These are phyloP conservation scores for Euthynnus affinis DNA, from an alignment of 2,797 vertebrate genomes.

Conservation along the genomic window DNA sequence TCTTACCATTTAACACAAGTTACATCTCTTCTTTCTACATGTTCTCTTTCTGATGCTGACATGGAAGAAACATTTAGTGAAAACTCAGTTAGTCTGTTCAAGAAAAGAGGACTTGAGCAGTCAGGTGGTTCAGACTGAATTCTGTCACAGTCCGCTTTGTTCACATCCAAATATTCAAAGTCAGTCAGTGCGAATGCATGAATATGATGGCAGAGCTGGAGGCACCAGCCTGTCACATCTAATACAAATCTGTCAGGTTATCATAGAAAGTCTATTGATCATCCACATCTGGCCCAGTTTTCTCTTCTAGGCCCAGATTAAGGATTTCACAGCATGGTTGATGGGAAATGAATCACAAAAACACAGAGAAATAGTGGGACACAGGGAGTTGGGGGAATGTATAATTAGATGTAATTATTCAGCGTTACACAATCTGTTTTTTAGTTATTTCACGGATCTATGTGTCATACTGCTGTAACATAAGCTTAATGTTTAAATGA, in stretches of 20 bases:
- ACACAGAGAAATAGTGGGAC: constrained; percentile 37
- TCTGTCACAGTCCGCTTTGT: constrained; percentile 35
- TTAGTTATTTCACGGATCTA: constrained; percentile 37
- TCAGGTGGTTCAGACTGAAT: constrained; percentile 31
- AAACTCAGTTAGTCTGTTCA: not conserved
- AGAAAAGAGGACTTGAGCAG: constrained; percentile 31
- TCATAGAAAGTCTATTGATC: constrained; percentile 62
- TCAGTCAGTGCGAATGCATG: constrained; percentile 36
- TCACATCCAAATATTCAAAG: constrained; percentile 53
- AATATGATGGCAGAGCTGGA: constrained; percentile 45
- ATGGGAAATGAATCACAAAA: constrained; percentile 46
- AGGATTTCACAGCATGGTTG: constrained; percentile 41
- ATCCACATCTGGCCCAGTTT: constrained; percentile 60
- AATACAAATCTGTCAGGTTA: constrained; percentile 63
- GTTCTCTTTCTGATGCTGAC: not conserved
- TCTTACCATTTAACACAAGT: constrained; percentile 9
- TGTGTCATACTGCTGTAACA: constrained; percentile 46
- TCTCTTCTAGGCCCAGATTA: constrained; percentile 40
- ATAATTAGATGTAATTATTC: constrained; percentile 70
- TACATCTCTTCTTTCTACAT: not conserved
- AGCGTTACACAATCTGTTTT: constrained; percentile 46
- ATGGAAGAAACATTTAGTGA: not conserved
- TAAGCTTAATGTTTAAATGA: constrained; percentile 51
- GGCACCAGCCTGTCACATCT: constrained; percentile 51
- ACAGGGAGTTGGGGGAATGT: constrained; percentile 34